Evolutionary conservation across 2,113 vertebrate genomes (phyloP).

Genomic region (Anarhynchus alexandrinus): DNA sequence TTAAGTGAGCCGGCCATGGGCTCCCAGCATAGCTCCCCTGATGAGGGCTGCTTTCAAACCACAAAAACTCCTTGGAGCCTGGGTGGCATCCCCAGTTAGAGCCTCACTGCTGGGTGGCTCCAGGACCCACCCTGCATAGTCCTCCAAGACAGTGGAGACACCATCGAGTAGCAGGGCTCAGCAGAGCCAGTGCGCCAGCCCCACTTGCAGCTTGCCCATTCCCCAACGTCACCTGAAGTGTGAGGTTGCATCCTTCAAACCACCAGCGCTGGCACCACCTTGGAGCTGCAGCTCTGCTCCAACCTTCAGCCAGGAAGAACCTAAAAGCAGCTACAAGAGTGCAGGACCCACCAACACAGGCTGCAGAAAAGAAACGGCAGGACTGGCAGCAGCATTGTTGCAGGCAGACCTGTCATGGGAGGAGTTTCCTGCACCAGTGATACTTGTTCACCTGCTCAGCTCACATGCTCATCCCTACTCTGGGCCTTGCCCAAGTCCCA

Average conservation of each 20-base stretch:
- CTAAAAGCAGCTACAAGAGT: neutral
- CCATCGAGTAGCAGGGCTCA: neutral
- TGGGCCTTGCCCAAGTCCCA: neutral
- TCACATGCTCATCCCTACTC: neutral
- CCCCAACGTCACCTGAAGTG: fast-evolving
- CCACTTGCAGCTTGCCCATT: neutral
- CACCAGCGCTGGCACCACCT: neutral
- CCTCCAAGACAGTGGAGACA: neutral
- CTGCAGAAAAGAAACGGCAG: neutral
- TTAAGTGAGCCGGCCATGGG: neutral
- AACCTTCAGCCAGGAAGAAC: neutral
- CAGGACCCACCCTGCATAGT: neutral
- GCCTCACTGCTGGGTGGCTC: neutral
- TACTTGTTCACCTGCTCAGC: neutral
- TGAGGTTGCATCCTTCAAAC: neutral
- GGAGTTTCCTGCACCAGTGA: neutral
- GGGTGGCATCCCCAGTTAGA: neutral
- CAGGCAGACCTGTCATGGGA: neutral
- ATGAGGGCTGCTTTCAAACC: neutral
- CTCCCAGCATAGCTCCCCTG: neutral
- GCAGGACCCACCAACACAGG: neutral
- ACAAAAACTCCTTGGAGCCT: neutral
- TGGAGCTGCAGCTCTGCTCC: neutral
- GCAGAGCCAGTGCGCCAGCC: neutral
- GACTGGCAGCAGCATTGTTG: neutral